Evolutionary conservation across 2,113 vertebrate species (phyloP).

Genomic region (Cisticola juncidis): DNA sequence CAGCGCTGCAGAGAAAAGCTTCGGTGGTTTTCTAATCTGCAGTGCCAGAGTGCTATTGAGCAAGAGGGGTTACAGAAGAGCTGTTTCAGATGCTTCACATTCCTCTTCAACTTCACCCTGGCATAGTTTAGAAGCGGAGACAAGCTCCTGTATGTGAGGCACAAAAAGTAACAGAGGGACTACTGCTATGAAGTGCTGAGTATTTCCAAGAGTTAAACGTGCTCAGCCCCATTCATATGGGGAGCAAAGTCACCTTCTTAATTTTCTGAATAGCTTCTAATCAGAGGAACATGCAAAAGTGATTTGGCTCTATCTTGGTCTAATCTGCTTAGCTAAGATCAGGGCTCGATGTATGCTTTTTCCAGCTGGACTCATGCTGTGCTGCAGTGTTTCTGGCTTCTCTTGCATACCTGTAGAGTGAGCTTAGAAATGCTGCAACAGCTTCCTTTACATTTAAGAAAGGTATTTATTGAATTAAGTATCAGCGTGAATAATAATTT

Average conservation of each 20-base stretch:
- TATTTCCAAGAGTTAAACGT: background rate
- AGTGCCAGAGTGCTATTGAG: background rate
- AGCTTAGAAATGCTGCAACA: background rate
- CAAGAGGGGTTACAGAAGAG: background rate
- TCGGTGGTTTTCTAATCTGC: background rate
- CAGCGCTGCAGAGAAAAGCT: accelerated
- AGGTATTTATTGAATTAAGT: background rate
- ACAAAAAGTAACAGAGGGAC: background rate
- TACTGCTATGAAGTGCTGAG: background rate
- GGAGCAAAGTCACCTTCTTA: background rate
- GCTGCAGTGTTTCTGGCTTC: background rate
- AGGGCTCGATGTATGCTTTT: background rate
- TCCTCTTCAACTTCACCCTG: background rate
- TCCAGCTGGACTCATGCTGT: background rate
- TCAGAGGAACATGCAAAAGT: background rate
- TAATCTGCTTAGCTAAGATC: background rate
- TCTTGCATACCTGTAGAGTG: background rate
- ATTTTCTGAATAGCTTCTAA: background rate
- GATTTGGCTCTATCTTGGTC: background rate
- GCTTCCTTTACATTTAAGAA: background rate
- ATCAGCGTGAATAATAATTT: background rate
- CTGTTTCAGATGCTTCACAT: background rate
- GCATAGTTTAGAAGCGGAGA: background rate
- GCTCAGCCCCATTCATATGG: background rate
- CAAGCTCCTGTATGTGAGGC: background rate